phyloP scores from a whole-genome alignment of 1,140 invertebrate species.

The Lepidotrigona ventralis region DNA sequence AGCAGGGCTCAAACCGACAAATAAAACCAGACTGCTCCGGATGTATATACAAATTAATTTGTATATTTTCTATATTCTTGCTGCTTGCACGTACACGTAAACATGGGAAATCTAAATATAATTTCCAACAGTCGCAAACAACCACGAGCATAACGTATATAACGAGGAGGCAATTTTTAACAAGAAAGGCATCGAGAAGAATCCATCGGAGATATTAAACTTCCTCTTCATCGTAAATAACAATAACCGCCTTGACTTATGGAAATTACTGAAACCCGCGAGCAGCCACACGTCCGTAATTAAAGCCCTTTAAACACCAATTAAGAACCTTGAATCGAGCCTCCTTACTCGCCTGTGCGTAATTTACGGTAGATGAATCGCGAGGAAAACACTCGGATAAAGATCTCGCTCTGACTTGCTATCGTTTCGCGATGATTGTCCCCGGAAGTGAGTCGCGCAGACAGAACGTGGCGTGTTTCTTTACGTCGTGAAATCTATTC shows the following conservation, averaged over 20 bases:
- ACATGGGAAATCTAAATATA: not conserved
- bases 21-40: no score
- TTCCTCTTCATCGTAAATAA: not conserved
- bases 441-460: conserved; percentile 14
- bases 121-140: not conserved
- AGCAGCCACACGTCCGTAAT: not conserved
- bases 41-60: no score
- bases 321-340: conserved; percentile 8
- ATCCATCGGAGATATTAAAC: not conserved
- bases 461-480: not conserved
- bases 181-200: no score
- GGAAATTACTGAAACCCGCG: not conserved
- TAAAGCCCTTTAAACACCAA: not conserved
- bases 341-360: not conserved
- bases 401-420: not conserved
- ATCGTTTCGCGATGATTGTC: conserved; percentile 18
- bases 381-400: not conserved
- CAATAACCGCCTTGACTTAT: not conserved
- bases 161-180: no score
- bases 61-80: not conserved
- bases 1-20: no score
- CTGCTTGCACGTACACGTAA: not conserved
- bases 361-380: not conserved
- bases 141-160: not conserved
- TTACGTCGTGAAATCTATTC: conserved; percentile 33